Evolutionary conservation across 1,140 invertebrate genomes (phyloP).

Genomic region (Macrobrachium nipponense): DNA sequence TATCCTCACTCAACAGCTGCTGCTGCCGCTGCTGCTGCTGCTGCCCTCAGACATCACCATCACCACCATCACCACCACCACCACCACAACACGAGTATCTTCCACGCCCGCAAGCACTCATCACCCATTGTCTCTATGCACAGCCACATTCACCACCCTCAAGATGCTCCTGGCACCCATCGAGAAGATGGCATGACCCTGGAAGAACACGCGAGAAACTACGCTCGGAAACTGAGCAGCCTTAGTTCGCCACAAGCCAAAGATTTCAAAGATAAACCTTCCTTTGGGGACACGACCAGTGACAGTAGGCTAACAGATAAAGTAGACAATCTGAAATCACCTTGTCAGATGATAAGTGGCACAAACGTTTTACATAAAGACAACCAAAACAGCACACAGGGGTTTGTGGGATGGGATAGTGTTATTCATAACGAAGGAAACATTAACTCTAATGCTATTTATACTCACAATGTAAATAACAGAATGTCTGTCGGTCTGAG

Average conservation of each 20-base stretch:
- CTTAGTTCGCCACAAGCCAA: conserved; percentile 10
- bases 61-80: conserved; percentile 23
- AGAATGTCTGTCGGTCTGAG: conserved; percentile 19
- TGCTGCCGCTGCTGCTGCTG: background rate
- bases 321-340: background rate
- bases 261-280: conserved; percentile 23
- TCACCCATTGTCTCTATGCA: conserved; percentile 12
- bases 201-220: conserved; percentile 14
- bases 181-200: conserved; percentile 3
- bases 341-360: background rate
- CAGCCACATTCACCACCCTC: conserved; percentile 33
- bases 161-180: background rate
- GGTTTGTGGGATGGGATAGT: conserved; percentile 22
- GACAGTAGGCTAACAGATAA: conserved; percentile 22
- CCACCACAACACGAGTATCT: conserved; percentile 35
- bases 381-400: conserved; percentile 11
- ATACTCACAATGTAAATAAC: conserved; percentile 11
- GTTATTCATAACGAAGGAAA: conserved; percentile 20
- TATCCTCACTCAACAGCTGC: conserved; percentile 32
- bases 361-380: conserved; percentile 26
- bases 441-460: conserved; percentile 16
- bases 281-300: background rate
- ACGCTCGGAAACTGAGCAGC: conserved; percentile 18
- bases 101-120: conserved; percentile 46
- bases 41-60: background rate